Conservation (phyloP, 2,113 vertebrate species). For the Tichodroma muraria region DNA sequence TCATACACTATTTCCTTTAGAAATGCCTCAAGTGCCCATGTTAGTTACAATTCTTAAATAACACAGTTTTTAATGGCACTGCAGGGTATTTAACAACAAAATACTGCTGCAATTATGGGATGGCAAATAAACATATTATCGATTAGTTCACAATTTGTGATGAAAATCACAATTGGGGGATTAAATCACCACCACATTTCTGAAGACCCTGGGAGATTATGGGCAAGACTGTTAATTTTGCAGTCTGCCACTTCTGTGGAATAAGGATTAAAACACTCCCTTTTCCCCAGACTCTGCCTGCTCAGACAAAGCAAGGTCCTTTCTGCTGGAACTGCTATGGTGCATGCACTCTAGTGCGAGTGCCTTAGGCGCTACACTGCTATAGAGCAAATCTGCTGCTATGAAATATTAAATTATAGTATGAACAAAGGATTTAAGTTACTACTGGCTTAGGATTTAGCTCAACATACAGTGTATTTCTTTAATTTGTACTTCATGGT, state of each 20-base stretch:
- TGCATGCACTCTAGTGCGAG: rapidly evolving
- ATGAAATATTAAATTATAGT: not conserved
- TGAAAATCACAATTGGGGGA: not conserved
- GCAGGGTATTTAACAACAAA: conserved; percentile 36
- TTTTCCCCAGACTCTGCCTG: not conserved
- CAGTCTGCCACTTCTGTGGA: not conserved
- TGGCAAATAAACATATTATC: not conserved
- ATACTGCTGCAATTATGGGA: conserved; percentile 11
- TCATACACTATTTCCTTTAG: conserved; percentile 19
- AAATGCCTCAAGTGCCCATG: conserved; percentile 7
- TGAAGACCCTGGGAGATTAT: not conserved
- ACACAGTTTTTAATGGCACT: conserved; percentile 27
- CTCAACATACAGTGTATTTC: not conserved
- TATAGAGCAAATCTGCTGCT: not conserved
- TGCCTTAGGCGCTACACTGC: not conserved
- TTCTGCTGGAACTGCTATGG: not conserved
- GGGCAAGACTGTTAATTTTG: not conserved
- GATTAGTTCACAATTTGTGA: not conserved
- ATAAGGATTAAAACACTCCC: not conserved
- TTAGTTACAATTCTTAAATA: conserved; percentile 39
- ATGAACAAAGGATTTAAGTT: not conserved
- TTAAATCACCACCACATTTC: not conserved
- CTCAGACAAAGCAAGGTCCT: not conserved
- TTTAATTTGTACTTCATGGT: not conserved
- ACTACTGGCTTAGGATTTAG: not conserved